A percentile compares a stretch with the other conserved stretches of the same genome.
Conservation (phyloP, 2,888 invertebrate genomes). For the Leptodirus hochenwartii region DNA sequence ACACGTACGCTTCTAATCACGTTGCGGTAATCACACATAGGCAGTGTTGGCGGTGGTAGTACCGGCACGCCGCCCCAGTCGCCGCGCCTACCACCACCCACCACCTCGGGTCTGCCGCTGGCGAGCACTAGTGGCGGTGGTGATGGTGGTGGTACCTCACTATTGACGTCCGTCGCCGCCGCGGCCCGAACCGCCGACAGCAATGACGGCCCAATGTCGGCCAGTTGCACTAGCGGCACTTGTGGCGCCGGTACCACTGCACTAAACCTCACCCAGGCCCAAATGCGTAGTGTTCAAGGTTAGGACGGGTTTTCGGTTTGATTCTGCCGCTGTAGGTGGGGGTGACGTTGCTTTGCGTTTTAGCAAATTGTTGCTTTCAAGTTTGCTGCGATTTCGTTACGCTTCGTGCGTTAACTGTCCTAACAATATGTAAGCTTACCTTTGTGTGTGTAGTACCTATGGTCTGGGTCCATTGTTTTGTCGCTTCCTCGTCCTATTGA, state of each 20-base stretch:
- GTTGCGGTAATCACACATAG: neutral
- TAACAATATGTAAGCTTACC: too few relatives aligned
- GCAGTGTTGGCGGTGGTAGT: too few relatives aligned
- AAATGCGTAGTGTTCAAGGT: slow-evolving; percentile 31
- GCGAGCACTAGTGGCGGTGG: slow-evolving; percentile 9
- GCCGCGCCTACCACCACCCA: slow-evolving; percentile 21
- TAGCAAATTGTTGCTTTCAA: too few relatives aligned
- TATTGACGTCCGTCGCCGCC: slow-evolving; percentile 5
- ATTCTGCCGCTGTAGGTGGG: slow-evolving; percentile 10
- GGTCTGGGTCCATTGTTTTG: too few relatives aligned
- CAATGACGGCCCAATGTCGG: slow-evolving; percentile 9
- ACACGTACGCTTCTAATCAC: too few relatives aligned
- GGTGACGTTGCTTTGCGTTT: neutral
- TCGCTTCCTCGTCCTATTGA: too few relatives aligned
- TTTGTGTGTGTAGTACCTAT: too few relatives aligned
- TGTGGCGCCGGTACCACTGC: slow-evolving; percentile 18
- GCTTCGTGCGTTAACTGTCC: too few relatives aligned
- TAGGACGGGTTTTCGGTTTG: slow-evolving; percentile 15
- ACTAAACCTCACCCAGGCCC: slow-evolving; percentile 26
- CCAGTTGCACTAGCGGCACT: slow-evolving; percentile 7
- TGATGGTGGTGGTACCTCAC: slow-evolving; percentile 3
- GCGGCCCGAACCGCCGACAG: slow-evolving; percentile 6
- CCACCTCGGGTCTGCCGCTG: too few relatives aligned
- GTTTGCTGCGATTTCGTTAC: too few relatives aligned
- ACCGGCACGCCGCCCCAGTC: slow-evolving; percentile 28